Evolutionary conservation across 2,797 vertebrate species (phyloP), one percentile per base, ranked within the genome.

Genomic region (Gadopsis marmoratus): DNA sequence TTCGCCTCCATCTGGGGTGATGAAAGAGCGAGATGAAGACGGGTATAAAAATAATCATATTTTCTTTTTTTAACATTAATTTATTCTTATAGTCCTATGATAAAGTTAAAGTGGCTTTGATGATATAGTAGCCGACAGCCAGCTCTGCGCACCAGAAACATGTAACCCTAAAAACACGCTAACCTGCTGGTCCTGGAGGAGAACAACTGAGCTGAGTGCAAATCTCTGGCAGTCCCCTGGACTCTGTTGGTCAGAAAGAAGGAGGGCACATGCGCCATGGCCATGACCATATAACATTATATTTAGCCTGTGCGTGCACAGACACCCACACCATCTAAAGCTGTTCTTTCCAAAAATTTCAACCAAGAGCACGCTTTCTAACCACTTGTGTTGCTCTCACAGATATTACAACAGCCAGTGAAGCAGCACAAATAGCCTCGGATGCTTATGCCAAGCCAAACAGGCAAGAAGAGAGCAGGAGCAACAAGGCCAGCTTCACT

Each of bases 81-180:
- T 31, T 48, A 7, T 65, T 33, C 16, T 31, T 43, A 41, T 10
- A 10, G 3, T 62, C 4, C 21, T 31, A 17, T 19, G 9, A 6
- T 17, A 11, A 33, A 10, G n/a, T 60, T 14, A 12, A 19, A 39
- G 37, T 37, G 14, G 31, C 48, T 50, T 12, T 37, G 55, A 50
- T 79, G 56, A 66, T 23, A 9, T 39, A 79, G 47, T 10, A 58
- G 56, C 64, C 19, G 50, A 47, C 50, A 48, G 71, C 26, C 55
- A 48, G 64, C 26, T 68, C 7, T 21, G 50, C 56, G 35, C 71
- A 63, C 71, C 9, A 56, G 58, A 56, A 31, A 63, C 14, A 58
- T 12, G 5, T 67, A 59, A 67, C 50, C 26, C n/a, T 19, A 8
- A 9, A 59, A 59, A n/a, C 61, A 33, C 53, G 59, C 9, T 23